phyloP scores from a whole-genome alignment of 2,797 vertebrate species.

The Sternotherus odoratus region DNA sequence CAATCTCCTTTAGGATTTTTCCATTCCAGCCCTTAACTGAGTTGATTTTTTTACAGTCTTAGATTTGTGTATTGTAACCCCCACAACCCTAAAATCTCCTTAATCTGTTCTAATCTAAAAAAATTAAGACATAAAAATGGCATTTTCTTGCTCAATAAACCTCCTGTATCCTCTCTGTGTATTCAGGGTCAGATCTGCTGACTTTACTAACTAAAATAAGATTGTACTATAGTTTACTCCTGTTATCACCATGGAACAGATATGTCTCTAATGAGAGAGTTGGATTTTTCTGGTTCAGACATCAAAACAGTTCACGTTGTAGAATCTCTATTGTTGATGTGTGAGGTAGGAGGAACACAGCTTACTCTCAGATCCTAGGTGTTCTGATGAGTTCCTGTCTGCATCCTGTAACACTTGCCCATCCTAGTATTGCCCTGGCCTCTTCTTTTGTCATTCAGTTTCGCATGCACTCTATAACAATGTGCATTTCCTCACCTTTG shows the following conservation, averaged over 20 bases:
- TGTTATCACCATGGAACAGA: background rate
- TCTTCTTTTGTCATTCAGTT: no score
- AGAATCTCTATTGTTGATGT: background rate
- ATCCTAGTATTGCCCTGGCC: no score
- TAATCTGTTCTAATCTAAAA: background rate
- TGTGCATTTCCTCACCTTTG: no score
- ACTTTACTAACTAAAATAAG: background rate
- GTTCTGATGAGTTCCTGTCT: no score
- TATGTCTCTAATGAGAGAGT: accelerated
- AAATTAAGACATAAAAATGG: background rate
- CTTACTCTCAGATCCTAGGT: background rate
- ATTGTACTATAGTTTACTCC: accelerated
- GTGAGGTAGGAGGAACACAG: background rate
- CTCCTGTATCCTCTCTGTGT: background rate
- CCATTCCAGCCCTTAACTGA: background rate
- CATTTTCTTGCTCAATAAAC: background rate
- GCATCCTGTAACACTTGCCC: no score
- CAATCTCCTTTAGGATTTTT: background rate
- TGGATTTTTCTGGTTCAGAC: background rate
- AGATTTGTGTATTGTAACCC: background rate
- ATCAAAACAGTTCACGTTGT: background rate
- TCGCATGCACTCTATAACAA: no score
- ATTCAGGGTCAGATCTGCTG: background rate
- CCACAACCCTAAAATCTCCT: background rate
- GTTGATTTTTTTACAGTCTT: constrained; percentile 21